These are phyloP conservation scores for Cinara cedri DNA, from an alignment of 2,888 invertebrate genomes.

Conservation along the genomic window DNA sequence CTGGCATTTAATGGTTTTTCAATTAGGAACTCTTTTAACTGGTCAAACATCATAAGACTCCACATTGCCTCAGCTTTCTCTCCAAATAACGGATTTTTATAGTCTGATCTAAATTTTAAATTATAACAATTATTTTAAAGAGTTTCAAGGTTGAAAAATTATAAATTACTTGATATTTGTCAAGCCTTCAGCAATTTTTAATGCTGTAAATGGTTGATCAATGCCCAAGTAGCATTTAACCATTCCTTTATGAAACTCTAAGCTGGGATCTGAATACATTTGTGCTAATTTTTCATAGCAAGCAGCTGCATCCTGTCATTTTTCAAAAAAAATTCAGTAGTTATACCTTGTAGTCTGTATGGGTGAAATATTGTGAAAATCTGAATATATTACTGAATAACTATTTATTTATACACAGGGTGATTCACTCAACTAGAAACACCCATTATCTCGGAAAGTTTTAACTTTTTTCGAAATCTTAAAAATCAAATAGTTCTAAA, in stretches of 20 bases:
- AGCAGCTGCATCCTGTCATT: constrained; percentile 75
- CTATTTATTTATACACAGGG: too few relatives aligned
- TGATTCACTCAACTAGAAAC: too few relatives aligned
- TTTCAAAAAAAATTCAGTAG: too few relatives aligned
- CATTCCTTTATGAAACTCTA: constrained; percentile 71
- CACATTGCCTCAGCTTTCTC: constrained; percentile 84
- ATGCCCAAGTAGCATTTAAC: constrained; percentile 84
- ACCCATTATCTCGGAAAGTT: too few relatives aligned
- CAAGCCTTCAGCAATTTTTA: constrained; percentile 76
- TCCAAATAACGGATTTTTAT: constrained; percentile 65
- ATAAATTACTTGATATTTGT: constrained; percentile 65
- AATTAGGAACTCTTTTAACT: constrained; percentile 71
- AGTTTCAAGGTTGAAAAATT: neutral
- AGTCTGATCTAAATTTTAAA: constrained; percentile 45
- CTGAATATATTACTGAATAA: too few relatives aligned
- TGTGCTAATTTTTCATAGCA: constrained; percentile 83
- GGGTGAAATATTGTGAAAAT: too few relatives aligned
- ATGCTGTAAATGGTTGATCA: constrained; percentile 85
- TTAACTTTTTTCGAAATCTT: too few relatives aligned
- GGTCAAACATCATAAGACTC: constrained; percentile 83
- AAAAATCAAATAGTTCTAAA: too few relatives aligned
- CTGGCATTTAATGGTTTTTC: constrained; percentile 62
- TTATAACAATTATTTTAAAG: neutral
- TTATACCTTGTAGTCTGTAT: too few relatives aligned
- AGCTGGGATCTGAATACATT: constrained; percentile 59